Evolutionary conservation across 2,888 invertebrate genomes (phyloP).

Genomic region (Tenthredo livida): DNA sequence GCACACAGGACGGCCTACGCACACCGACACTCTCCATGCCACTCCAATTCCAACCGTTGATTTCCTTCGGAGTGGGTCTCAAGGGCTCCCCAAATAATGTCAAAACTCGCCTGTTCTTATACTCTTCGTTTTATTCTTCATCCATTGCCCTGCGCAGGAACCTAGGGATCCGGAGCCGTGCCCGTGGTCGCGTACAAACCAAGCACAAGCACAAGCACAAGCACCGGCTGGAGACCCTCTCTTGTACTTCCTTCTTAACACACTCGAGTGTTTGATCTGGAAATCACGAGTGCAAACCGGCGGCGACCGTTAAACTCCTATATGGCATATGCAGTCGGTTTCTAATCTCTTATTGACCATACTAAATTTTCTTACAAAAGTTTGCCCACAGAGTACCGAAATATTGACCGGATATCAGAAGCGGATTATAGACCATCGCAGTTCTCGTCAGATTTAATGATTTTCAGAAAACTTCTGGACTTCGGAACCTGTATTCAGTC

Average conservation of each 20-base stretch:
- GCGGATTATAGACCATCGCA: background rate
- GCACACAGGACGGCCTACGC: constrained; percentile 47
- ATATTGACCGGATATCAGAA: background rate
- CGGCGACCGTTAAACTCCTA: constrained; percentile 41
- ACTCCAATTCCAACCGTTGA: constrained; percentile 65
- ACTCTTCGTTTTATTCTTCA: background rate
- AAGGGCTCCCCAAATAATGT: constrained; percentile 69
- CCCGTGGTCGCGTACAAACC: background rate
- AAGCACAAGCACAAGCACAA: background rate
- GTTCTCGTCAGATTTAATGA: background rate
- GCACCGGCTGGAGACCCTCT: constrained; percentile 23
- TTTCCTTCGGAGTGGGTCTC: constrained; percentile 63
- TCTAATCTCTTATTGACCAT: constrained; percentile 37
- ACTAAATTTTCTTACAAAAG: background rate
- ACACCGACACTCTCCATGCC: constrained; percentile 54
- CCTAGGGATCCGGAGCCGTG: background rate
- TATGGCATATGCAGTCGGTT: background rate
- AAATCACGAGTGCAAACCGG: constrained; percentile 66
- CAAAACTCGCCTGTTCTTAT: constrained; percentile 57
- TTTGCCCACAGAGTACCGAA: background rate
- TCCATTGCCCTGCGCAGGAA: background rate
- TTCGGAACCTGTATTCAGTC: too few species aligned
- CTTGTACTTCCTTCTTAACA: constrained; percentile 41
- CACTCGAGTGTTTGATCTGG: constrained; percentile 69
- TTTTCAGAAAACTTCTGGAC: background rate